phyloP scores from a whole-genome alignment of 2,888 invertebrate species.

The Ochropacha duplaris region DNA sequence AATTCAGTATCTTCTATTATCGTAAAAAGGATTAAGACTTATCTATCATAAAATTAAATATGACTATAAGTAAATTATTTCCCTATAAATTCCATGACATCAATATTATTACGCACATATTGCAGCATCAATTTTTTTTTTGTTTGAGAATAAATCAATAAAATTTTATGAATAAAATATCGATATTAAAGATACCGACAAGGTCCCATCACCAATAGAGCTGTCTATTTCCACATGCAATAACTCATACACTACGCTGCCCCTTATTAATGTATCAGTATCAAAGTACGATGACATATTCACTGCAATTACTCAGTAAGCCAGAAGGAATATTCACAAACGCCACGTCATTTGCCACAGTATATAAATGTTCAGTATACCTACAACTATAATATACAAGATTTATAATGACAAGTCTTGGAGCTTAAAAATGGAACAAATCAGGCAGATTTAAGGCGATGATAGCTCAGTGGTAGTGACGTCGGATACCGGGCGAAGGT shows the following conservation, averaged over 20 bases:
- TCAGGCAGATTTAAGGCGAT: too few relatives aligned
- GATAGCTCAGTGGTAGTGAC: too few relatives aligned
- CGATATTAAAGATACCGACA: background rate
- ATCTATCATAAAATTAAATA: too few relatives aligned
- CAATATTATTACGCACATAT: too few relatives aligned
- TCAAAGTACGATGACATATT: slow-evolving; percentile 70
- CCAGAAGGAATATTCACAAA: slow-evolving; percentile 2
- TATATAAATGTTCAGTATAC: background rate
- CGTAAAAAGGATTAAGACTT: too few relatives aligned
- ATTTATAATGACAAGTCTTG: background rate
- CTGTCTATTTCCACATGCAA: slow-evolving; percentile 42
- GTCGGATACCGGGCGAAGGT: too few relatives aligned
- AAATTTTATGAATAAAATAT: background rate
- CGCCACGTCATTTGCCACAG: background rate
- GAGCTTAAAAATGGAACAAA: background rate
- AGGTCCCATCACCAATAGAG: slow-evolving; percentile 10
- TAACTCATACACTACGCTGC: slow-evolving; percentile 45
- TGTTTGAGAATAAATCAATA: too few relatives aligned
- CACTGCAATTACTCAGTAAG: slow-evolving; percentile 56
- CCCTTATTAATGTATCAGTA: slow-evolving; percentile 58
- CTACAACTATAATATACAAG: background rate
- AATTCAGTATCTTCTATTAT: too few relatives aligned
- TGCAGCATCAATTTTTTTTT: too few relatives aligned
- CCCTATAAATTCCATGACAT: too few relatives aligned
- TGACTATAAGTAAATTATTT: too few relatives aligned